These are phyloP conservation scores for Perizoma affinitatum DNA, from an alignment of 2,888 invertebrate genomes.

Conservation along the genomic window DNA sequence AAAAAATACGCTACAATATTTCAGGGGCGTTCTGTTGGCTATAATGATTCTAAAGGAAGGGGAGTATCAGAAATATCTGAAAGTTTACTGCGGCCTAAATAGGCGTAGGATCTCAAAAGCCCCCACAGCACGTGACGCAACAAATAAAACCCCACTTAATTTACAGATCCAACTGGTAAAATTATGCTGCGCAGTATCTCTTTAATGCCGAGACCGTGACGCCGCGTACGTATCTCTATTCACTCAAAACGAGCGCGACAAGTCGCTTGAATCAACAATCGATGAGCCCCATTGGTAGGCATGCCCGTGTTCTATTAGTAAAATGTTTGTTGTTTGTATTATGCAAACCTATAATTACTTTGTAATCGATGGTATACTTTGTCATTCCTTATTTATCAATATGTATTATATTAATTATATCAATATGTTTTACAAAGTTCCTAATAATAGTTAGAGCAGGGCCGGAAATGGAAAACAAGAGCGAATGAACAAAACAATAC, in stretches of 20 bases:
- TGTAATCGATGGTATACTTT: too few relatives aligned
- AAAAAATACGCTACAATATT: conserved; percentile 34
- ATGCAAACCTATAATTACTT: not conserved
- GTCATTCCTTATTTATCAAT: too few relatives aligned
- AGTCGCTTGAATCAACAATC: conserved; percentile 67
- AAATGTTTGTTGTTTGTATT: conserved; percentile 45
- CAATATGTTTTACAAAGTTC: too few relatives aligned
- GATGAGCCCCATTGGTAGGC: conserved; percentile 48
- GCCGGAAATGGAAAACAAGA: too few relatives aligned
- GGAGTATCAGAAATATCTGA: conserved; percentile 41
- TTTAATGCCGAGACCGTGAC: conserved; percentile 78
- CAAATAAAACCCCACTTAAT: conserved; percentile 81
- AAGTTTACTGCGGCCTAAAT: conserved; percentile 59
- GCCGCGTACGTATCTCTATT: conserved; percentile 72
- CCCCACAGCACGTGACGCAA: conserved; percentile 69
- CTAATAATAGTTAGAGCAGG: too few relatives aligned
- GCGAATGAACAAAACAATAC: too few relatives aligned
- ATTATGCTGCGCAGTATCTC: conserved; percentile 79
- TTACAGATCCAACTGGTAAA: conserved; percentile 74
- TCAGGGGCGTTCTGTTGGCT: conserved; percentile 31
- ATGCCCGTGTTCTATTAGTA: conserved; percentile 34
- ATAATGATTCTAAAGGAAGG: conserved; percentile 43
- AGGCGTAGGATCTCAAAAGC: conserved; percentile 59
- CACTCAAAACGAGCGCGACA: conserved; percentile 58
- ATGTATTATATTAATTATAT: too few relatives aligned